These are phyloP conservation scores for Rhabdomys dilectus DNA, from an alignment of 2,113 vertebrate genomes.

Conservation along the genomic window DNA sequence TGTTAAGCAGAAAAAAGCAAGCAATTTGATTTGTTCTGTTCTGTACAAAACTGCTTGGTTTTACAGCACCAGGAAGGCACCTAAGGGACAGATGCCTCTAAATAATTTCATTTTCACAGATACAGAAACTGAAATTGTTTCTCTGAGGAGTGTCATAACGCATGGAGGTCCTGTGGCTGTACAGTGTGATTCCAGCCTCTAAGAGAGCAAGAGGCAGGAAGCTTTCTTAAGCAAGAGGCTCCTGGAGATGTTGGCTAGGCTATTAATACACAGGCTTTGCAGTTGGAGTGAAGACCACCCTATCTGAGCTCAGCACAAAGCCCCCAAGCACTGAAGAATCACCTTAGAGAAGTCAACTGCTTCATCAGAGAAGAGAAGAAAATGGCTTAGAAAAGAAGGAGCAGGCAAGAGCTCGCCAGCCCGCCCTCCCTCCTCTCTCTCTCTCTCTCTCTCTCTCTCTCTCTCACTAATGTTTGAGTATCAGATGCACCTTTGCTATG, in stretches of 20 bases:
- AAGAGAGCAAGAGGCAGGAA: not conserved
- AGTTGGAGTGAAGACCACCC: not conserved
- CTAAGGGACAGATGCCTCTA: not conserved
- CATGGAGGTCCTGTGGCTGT: not conserved
- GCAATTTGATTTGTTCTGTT: not conserved
- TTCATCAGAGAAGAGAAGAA: conserved; percentile 7
- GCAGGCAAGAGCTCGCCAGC: not conserved
- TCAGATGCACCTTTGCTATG: not conserved
- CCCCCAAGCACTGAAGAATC: not conserved
- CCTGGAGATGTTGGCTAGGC: not conserved
- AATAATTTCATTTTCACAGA: conserved; percentile 23
- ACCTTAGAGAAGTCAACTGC: not conserved
- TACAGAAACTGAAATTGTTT: conserved; percentile 29
- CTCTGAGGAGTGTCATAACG: conserved; percentile 17
- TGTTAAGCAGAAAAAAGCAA: not conserved
- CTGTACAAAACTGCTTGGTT: not conserved
- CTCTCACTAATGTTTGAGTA: not conserved
- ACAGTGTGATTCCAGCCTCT: not conserved
- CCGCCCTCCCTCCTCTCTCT: fast-evolving
- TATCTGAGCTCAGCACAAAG: not conserved
- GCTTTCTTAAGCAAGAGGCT: not conserved
- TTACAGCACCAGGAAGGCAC: not conserved
- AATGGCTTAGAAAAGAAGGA: not conserved
- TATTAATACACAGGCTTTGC: not conserved
- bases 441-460: too few species aligned